Base-by-base conservation (phyloP, 2,797 vertebrate genomes). In the Huso huso region DNA sequence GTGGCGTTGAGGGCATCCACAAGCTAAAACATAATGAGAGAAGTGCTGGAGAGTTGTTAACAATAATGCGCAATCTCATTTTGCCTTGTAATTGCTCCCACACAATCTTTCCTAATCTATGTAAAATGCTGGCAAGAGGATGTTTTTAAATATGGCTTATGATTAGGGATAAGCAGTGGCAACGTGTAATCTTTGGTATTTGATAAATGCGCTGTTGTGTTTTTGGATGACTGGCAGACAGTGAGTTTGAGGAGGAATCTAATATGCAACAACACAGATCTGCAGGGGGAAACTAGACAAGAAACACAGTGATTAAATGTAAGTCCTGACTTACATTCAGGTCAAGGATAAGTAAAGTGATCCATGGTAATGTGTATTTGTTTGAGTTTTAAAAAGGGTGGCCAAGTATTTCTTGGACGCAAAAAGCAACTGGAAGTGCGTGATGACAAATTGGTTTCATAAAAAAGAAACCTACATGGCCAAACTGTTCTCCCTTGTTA, bases 291-390 rank as follows among this genome's bases (percentile, higher is more conserved):
- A 13, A 49, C 68, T 62, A 74, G 70, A 71, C 71, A 75, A 63
- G 72, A 63, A 70, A 68, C 70, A 61, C 12, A 66, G 69, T 78
- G 72, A 81, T 82, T 62, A 73, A 79, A 77, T 70, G 76, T 73
- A 77, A 74, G 61, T 63, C 71, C 15, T 64, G 59, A 63, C 74
- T 64, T 67, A 51, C 63, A 61, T 73, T 73, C 58, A 74, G 76
- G 73, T 80, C 73, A 75, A 70, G 68, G 73, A 69, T 72, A 78
- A 72, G 72, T 65, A 68, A 62, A 62, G 48, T 62, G 61, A 62
- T 23, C 13, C 13, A 18, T 23, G 61, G 18, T 62, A 37, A 62
- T 62, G 7, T 55, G 13, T 62, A 70, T 72, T 78, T 74, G 23
- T 77, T 74, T 70, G 51, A 59, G 66, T 67, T 60, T 8, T 5